phyloP scores from a whole-genome alignment of 2,113 vertebrate genomes.

The Amphiprion ocellaris region DNA sequence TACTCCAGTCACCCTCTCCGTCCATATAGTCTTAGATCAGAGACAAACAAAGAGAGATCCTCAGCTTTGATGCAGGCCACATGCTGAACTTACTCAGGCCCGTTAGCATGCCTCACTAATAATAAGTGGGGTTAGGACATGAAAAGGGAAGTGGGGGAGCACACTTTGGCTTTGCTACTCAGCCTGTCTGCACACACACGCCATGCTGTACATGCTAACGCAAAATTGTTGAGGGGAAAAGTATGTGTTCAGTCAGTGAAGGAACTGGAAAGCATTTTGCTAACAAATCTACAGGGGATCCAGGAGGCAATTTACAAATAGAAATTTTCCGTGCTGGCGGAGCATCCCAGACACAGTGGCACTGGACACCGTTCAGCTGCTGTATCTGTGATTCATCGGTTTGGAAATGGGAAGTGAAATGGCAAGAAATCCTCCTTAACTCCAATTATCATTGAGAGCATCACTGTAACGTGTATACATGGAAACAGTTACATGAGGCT shows the following conservation, averaged over 20 bases:
- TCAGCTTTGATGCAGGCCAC: conserved; percentile 81
- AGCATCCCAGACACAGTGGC: conserved; percentile 12
- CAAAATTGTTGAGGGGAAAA: conserved; percentile 5
- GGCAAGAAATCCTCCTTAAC: conserved; percentile 69
- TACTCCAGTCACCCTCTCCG: conserved; percentile 95
- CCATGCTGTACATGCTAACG: neutral
- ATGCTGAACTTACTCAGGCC: conserved; percentile 83
- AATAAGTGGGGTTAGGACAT: conserved; percentile 65
- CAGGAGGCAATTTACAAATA: conserved; percentile 23
- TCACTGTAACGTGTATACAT: conserved; percentile 61
- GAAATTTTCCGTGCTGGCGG: neutral
- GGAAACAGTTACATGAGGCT: conserved; percentile 60
- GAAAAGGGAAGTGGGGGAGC: conserved; percentile 44
- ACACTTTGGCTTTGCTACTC: conserved; percentile 57
- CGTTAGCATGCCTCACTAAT: conserved; percentile 83
- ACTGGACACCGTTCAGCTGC: conserved; percentile 1
- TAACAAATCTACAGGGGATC: conserved; percentile 34
- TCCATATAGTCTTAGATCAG: conserved; percentile 92
- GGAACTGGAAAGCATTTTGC: conserved; percentile 29
- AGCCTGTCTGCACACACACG: conserved; percentile 14
- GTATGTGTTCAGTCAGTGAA: conserved; percentile 18
- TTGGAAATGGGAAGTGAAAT: conserved; percentile 66
- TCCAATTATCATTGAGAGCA: conserved; percentile 64
- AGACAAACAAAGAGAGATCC: conserved; percentile 44
- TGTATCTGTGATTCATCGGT: conserved; percentile 48